Evolutionary conservation across 2,888 invertebrate genomes (phyloP).

Genomic region (Dastarcus helophoroides): DNA sequence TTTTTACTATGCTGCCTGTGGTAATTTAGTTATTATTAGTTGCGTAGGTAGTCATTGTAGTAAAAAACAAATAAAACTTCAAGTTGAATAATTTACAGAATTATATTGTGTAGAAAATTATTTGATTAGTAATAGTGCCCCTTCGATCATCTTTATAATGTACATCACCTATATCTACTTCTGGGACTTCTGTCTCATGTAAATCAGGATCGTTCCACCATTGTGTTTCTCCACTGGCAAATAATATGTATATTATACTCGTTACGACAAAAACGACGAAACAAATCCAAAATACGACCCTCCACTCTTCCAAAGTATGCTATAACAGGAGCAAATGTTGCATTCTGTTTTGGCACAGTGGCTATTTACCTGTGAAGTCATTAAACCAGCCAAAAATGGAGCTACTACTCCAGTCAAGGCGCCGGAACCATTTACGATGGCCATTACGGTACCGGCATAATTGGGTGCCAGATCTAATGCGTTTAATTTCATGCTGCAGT

Average conservation of each 20-base stretch:
- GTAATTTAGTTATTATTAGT: no score
- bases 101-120: no score
- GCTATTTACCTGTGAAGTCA: no score
- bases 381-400: constrained; percentile 44
- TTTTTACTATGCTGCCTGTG: no score
- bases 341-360: constrained; percentile 4
- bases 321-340: constrained; percentile 29
- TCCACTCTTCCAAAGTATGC: constrained; percentile 57
- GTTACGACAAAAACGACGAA: constrained; percentile 52
- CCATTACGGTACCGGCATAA: constrained; percentile 49
- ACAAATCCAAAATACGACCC: constrained; percentile 68
- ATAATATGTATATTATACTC: constrained; percentile 53
- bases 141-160: no score
- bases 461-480: constrained; percentile 50
- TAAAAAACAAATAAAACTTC: no score
- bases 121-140: no score
- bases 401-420: constrained; percentile 48
- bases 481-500: constrained; percentile 52
- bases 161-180: no score
- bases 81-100: no score
- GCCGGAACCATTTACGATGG: constrained; percentile 48
- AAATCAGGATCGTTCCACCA: constrained; percentile 6
- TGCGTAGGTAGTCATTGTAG: no score
- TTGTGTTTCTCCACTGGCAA: constrained; percentile 21
- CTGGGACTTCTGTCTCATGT: no score